Evolutionary conservation across 2,113 vertebrate genomes (phyloP), one percentile per base, ranked within the genome.

Genomic region (Anarhynchus alexandrinus): DNA sequence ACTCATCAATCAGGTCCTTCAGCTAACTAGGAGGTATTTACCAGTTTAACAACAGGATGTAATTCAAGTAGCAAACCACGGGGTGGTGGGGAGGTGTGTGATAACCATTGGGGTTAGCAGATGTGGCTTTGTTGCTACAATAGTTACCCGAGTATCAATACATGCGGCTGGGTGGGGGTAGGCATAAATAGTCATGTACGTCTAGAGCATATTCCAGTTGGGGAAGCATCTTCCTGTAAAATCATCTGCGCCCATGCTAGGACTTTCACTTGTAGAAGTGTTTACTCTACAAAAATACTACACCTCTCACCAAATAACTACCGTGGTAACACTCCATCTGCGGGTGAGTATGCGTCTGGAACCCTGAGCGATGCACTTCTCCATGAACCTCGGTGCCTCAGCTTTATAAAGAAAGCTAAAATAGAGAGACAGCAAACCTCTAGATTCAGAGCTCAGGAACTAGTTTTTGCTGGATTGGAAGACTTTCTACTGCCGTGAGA

Each of bases 171-270:
- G 40, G 10, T 11, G 42, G 55, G n/a, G 22, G 27, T 4, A 36
- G 20, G 23, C 2, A 3, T 15, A 10, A 49, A 27, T 4, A 55
- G 32, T 16, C 7, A 4, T 5, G 18, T 65, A 14, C 40, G 13
- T 73, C 42, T 18, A 12, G 30, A 71, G 59, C 17, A 6, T 14
- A 1, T 65, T 83, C 8, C 55, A n/a, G 62, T 2, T 52, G 34
- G 49, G 45, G 40, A 82, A 45, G 49, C 40, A 22, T 52, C 45
- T 61, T 88, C 70, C 67, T 92, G 54, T 34, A 77, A 61, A n/a
- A 9, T 32, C 6, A 6, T 3, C 45, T n/a, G 51, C 0, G 0
- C 30, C 17, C 6, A 0, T 43, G 52, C 54, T n/a, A 6, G 0
- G 27, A 25, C 43, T 88, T 49, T 9, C 20, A 2, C 7, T 5